Evolutionary conservation across 2,113 vertebrate genomes (phyloP).

Genomic region (Carassius gibelio): DNA sequence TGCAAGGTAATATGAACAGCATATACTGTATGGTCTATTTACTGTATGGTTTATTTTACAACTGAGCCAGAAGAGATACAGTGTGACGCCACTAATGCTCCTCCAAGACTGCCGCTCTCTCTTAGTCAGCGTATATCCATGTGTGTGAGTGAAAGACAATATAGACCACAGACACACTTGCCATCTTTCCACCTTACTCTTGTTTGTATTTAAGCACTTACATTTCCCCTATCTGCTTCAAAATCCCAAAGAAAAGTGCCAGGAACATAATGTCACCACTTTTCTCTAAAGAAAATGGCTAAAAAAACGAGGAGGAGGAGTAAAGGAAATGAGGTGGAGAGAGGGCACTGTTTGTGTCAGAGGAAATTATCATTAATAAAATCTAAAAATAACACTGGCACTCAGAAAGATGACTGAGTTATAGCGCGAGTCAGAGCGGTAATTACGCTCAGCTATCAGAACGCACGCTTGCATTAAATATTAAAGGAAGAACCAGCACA

Average conservation of each 20-base stretch:
- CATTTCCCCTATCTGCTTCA: background rate
- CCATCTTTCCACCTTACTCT: background rate
- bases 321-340: conserved; percentile 18
- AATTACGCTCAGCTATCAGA: conserved; percentile 74
- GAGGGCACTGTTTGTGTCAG: conserved; percentile 60
- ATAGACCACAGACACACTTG: conserved; percentile 55
- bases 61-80: conserved; percentile 43
- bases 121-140: background rate
- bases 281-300: background rate
- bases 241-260: conserved; percentile 34
- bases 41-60: no score
- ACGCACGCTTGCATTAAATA: conserved; percentile 73
- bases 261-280: conserved; percentile 38
- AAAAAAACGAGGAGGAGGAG: conserved; percentile 15
- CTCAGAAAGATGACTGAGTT: conserved; percentile 63
- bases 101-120: conserved; percentile 61
- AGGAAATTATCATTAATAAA: conserved; percentile 68
- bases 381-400: conserved; percentile 78
- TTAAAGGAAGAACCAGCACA: conserved; percentile 70
- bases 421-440: conserved; percentile 66
- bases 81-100: conserved; percentile 69
- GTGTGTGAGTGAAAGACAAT: conserved; percentile 22
- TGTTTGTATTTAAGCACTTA: background rate
- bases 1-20: no score
- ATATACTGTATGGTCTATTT: no score